phyloP scores from a whole-genome alignment of 2,113 vertebrate genomes.

The Leuciscus idus region DNA sequence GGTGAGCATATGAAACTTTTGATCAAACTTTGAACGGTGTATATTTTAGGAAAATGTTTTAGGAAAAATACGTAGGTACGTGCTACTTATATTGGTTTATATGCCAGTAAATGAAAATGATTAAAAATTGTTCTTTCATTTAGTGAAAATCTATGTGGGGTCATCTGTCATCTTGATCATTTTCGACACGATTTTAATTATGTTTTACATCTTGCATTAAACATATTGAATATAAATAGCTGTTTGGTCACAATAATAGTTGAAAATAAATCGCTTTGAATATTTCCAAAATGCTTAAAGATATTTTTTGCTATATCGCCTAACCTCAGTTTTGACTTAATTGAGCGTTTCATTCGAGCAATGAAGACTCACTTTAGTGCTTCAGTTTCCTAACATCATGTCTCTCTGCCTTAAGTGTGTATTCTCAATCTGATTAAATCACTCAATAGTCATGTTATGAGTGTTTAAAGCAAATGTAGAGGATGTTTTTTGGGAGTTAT shows the following conservation, averaged over 20 bases:
- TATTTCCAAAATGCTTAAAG: background rate
- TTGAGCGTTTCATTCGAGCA: background rate
- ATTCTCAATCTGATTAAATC: background rate
- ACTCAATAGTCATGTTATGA: constrained; percentile 8
- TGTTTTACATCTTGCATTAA: too few species aligned
- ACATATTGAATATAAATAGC: too few species aligned
- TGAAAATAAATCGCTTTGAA: background rate
- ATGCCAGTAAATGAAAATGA: background rate
- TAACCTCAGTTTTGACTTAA: background rate
- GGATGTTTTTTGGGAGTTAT: background rate
- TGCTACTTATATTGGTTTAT: background rate
- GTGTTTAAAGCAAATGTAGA: constrained; percentile 2
- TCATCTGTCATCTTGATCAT: background rate
- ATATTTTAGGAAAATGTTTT: background rate
- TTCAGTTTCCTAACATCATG: background rate
- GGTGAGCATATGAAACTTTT: background rate
- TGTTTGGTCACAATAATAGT: too few species aligned
- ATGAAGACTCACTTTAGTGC: background rate
- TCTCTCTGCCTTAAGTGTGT: constrained; percentile 7
- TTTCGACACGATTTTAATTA: too few species aligned
- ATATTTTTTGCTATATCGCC: background rate
- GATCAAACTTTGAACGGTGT: background rate
- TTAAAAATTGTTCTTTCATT: too few species aligned
- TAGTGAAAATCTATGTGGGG: background rate
- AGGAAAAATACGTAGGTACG: background rate